Evolutionary conservation across 2,797 vertebrate genomes (phyloP), one percentile per base, ranked within the genome.

Genomic region (Chiroxiphia lanceolata): DNA sequence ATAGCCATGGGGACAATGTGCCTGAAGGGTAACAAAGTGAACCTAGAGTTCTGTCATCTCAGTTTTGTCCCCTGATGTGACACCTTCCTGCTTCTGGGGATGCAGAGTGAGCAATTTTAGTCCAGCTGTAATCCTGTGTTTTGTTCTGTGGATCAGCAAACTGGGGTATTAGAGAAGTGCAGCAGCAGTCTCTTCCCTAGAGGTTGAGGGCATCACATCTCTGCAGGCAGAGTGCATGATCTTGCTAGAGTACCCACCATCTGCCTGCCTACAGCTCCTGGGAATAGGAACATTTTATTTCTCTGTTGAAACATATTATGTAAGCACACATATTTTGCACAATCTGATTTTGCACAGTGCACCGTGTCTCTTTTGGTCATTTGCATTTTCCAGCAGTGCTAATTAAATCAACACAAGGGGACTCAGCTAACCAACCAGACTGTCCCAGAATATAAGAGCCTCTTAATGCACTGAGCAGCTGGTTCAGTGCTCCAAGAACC

Each of bases 391-490:
- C 87, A 76, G 76, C 60, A 93, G 60, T 74, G 71, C 69, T 96
- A 93, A 95, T 95, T 97, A 91, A 79, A 94, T 93, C 90, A 97
- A 40, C 59, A 77, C 25, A 31, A 96, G 82, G 86, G 31, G 75
- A 74, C 77, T 90, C 59, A 68, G 29, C 75, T 85, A 93, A 89
- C 83, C 79, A 56, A 54, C 59, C 75, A 95, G 92, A 85, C 84
- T 59, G 79, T 93, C 90, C 87, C 75, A 78, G 67, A 92, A 33
- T 6, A 21, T 36, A 75, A 29, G 67, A 86, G 71, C 42, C 87
- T 90, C 71, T 87, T 82, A 77, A 10, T 60, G 23, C 42, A 31
- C 50, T 2, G 50, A 95, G 92, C 87, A 96, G 61, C 76, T 94
- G 88, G 51, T 86, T 86, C 83, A 78, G 75, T 38, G 76, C 88